Evolutionary conservation across 2,113 vertebrate species (phyloP).

Genomic region (Setophaga coronata): DNA sequence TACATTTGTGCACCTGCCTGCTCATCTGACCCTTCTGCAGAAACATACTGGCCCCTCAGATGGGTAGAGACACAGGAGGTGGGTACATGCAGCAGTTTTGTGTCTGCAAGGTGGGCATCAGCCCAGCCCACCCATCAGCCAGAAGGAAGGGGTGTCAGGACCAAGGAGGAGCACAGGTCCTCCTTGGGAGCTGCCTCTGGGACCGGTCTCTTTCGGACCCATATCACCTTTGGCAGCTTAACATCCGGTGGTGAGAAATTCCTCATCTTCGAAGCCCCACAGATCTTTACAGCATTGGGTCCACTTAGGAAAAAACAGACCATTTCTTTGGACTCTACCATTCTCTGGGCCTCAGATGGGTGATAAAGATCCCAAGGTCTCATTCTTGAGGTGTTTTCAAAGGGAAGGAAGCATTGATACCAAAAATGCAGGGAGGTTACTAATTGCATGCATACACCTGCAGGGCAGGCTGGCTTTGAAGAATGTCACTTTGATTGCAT

Average conservation of each 20-base stretch:
- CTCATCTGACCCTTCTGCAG: not conserved
- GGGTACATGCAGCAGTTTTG: rapidly evolving
- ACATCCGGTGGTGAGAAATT: not conserved
- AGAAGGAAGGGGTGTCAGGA: not conserved
- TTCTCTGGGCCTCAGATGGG: not conserved
- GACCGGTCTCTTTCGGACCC: not conserved
- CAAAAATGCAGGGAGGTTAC: not conserved
- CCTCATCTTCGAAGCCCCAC: not conserved
- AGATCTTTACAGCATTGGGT: not conserved
- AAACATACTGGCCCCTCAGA: rapidly evolving
- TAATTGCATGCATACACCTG: not conserved
- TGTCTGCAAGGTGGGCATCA: not conserved
- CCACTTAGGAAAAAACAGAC: not conserved
- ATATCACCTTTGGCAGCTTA: not conserved
- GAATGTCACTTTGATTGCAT: not conserved
- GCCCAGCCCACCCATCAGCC: not conserved
- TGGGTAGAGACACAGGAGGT: not conserved
- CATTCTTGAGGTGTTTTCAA: not conserved
- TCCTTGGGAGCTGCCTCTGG: not conserved
- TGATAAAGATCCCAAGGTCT: not conserved
- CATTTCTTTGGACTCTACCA: not conserved
- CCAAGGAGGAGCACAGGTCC: not conserved
- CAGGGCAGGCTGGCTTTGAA: not conserved
- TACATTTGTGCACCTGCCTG: rapidly evolving
- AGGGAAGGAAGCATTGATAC: not conserved